Base-by-base conservation (phyloP, 2,888 invertebrate species). In the Lomographa bimaculata region DNA sequence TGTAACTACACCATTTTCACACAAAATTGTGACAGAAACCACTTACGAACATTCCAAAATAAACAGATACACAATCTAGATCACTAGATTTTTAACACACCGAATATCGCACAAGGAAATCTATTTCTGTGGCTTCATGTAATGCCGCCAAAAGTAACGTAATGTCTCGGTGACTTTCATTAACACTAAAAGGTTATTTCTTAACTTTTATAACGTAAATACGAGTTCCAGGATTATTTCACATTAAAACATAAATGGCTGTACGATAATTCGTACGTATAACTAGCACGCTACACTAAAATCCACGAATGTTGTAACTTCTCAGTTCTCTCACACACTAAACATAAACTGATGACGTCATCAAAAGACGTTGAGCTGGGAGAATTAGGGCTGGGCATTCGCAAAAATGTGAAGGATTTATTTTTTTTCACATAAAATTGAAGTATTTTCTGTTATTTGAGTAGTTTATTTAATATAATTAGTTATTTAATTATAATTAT, bases 301-400 rank as follows among this genome's bases (percentile, higher is more conserved):
- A 71, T 76, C 71, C 28, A 53, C 64, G 44, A 69, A 79, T 79
- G 83, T 82, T 75, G 73, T 78, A 83, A 82, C 66, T 61, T 47
- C 63, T 67, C n/a, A n/a, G n/a, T n/a, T n/a, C n/a, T n/a, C n/a
- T n/a, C 58, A 49, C 53, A 62, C 62, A 71, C 76, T 76, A 81
- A 83, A 84, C 82, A 83, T 80, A 82, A 83, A 82, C 79, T 81
- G 79, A 79, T 82, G 84, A 85, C 83, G 85, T 84, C 83, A 83
- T 59, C 44, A 65, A 70, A 74, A 72, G 59, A 66, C 74, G 71
- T 73, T 72, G 60, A 6, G 23, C 9, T 9, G 9, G 18, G 27
- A n/a, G n/a, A n/a, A 18, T 10, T 36, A 46, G 43, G 27, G 47
- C 10, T 33, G 46, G 6, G 39, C 34, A 42, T 9, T 14, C 2